Conservation (phyloP, 1,140 invertebrate genomes). For the Aphaenogaster ashmeadi region DNA sequence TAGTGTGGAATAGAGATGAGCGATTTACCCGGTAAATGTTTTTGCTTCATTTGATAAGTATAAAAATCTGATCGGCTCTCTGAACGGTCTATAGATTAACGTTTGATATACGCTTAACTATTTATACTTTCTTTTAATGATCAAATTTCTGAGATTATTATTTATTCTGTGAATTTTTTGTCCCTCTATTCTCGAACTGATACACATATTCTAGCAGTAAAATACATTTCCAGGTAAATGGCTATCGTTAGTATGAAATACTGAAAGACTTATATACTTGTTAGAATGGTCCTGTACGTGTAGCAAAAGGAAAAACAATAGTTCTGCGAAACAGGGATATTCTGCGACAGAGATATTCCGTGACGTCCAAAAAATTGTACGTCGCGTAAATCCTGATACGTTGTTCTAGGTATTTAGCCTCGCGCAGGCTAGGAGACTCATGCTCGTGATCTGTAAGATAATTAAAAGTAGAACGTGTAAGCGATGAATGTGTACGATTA, state of each 20-base stretch:
- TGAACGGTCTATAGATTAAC: neutral
- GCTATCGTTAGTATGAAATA: slow-evolving; percentile 58
- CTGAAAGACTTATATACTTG: slow-evolving; percentile 70
- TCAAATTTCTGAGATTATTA: neutral
- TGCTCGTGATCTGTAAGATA: slow-evolving; percentile 65
- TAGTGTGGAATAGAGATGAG: slow-evolving; percentile 68
- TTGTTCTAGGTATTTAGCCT: slow-evolving; percentile 67
- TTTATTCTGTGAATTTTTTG: neutral
- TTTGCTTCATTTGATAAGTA: neutral
- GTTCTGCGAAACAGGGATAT: slow-evolving; percentile 3
- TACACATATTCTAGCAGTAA: neutral
- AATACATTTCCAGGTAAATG: slow-evolving; percentile 57
- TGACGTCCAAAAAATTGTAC: slow-evolving; percentile 20
- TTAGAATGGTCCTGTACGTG: slow-evolving; percentile 46
- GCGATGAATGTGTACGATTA: slow-evolving; percentile 63
- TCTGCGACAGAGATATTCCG: slow-evolving; percentile 15
- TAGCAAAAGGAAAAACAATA: slow-evolving; percentile 33
- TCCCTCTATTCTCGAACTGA: neutral
- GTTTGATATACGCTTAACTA: slow-evolving; percentile 19
- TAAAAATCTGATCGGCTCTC: neutral
- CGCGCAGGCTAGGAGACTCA: slow-evolving; percentile 51
- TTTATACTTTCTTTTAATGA: slow-evolving; percentile 3
- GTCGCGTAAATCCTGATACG: slow-evolving; percentile 55
- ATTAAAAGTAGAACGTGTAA: slow-evolving; percentile 62
- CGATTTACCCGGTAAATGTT: slow-evolving; percentile 70